phyloP scores from a whole-genome alignment of 2,113 vertebrate species.

The Cololabis saira region DNA sequence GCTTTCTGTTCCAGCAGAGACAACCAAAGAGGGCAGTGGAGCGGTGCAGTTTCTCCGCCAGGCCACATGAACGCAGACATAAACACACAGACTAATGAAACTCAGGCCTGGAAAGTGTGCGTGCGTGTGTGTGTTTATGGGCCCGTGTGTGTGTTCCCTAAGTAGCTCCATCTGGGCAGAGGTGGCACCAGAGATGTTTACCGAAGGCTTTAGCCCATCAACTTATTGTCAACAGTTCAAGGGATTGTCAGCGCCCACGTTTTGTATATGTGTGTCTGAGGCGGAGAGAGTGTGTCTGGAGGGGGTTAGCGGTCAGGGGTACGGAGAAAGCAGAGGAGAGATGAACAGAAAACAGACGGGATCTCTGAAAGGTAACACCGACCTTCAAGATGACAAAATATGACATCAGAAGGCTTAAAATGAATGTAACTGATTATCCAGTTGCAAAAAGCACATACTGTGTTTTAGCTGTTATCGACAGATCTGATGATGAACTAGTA shows the following conservation, averaged over 20 bases:
- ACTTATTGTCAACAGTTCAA: conserved; percentile 85
- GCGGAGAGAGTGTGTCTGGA: conserved; percentile 5
- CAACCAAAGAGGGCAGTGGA: conserved; percentile 77
- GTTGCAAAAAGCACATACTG: too few species aligned
- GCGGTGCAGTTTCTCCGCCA: conserved; percentile 72
- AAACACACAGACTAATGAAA: conserved; percentile 83
- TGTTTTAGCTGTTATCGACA: too few species aligned
- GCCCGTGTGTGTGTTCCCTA: conserved; percentile 54
- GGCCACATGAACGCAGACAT: conserved; percentile 84
- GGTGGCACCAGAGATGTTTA: conserved; percentile 86
- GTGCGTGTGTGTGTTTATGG: conserved; percentile 29
- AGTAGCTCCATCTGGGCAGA: conserved; percentile 81
- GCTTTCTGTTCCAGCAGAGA: conserved; percentile 46
- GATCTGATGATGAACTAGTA: too few species aligned
- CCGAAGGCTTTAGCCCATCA: conserved; percentile 83
- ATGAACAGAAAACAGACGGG: conserved; percentile 2
- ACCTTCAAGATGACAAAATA: conserved; percentile 6
- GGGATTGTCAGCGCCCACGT: conserved; percentile 77
- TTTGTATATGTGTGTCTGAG: conserved; percentile 59
- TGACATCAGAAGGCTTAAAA: background rate
- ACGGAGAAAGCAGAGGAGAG: conserved; percentile 15
- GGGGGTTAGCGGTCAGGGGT: conserved; percentile 51
- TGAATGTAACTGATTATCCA: background rate
- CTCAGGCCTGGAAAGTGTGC: conserved; percentile 77
- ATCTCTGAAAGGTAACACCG: too few species aligned